Conservation (phyloP, 2,797 vertebrate species). For the Mycteria americana region DNA sequence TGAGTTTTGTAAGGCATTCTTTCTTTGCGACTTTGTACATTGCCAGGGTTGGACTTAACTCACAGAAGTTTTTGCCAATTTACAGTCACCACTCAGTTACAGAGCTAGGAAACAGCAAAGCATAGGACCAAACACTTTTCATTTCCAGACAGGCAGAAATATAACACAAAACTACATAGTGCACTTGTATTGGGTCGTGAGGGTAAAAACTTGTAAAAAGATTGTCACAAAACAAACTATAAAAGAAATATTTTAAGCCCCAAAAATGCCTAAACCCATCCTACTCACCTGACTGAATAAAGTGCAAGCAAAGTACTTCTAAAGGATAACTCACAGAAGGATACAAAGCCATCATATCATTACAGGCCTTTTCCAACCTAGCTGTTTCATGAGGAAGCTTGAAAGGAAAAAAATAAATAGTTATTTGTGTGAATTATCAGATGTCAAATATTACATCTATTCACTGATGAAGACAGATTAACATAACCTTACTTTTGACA, state of each 20-base stretch:
- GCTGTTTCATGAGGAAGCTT: slow-evolving; percentile 83
- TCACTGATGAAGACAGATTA: neutral
- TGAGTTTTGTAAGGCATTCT: neutral
- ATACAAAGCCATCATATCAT: slow-evolving; percentile 83
- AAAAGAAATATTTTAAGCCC: neutral
- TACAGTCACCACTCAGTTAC: neutral
- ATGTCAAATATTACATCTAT: neutral
- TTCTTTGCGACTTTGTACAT: neutral
- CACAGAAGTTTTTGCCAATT: neutral
- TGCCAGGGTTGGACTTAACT: neutral
- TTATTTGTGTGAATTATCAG: neutral
- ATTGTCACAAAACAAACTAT: neutral
- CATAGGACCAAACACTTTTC: neutral
- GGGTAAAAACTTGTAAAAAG: neutral
- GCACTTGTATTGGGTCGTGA: neutral
- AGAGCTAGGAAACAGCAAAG: neutral
- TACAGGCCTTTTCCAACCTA: slow-evolving; percentile 86
- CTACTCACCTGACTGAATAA: slow-evolving; percentile 84
- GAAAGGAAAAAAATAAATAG: slow-evolving; percentile 21
- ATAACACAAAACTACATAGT: neutral
- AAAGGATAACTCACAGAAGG: slow-evolving; percentile 83
- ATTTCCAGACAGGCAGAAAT: neutral
- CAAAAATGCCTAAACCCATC: neutral
- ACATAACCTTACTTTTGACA: slow-evolving; percentile 84
- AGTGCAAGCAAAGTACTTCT: slow-evolving; percentile 86